Conservation (phyloP, 2,797 vertebrate genomes). For the Macroramphosus scolopax region DNA sequence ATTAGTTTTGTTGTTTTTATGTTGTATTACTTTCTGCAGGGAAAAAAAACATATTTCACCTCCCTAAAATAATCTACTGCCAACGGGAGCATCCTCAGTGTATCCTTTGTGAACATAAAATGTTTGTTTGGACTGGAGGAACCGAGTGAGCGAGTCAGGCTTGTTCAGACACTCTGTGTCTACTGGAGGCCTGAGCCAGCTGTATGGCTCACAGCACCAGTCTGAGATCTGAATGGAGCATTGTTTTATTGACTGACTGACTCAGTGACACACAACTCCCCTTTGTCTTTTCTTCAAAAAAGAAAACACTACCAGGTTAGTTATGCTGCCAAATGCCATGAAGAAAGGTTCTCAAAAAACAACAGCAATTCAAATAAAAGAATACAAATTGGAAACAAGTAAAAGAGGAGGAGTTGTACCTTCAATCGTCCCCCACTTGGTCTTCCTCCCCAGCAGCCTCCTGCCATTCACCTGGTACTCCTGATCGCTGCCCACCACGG, state of each 20-base stretch:
- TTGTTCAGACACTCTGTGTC: too few species aligned
- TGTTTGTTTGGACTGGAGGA: too few species aligned
- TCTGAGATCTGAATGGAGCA: slow-evolving; percentile 21
- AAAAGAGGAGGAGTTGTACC: slow-evolving; percentile 84
- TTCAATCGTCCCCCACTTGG: slow-evolving; percentile 98
- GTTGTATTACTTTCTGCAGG: not conserved
- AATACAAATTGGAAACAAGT: too few species aligned
- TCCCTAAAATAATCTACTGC: too few species aligned
- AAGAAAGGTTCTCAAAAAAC: too few species aligned
- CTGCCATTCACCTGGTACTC: slow-evolving; percentile 98
- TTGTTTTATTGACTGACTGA: slow-evolving; percentile 26
- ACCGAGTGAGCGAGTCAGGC: too few species aligned
- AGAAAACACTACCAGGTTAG: slow-evolving; percentile 3
- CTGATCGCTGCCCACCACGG: slow-evolving; percentile 96
- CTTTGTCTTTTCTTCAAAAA: slow-evolving; percentile 5
- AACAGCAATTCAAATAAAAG: too few species aligned
- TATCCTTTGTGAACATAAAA: slow-evolving; percentile 6
- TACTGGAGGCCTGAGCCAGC: too few species aligned
- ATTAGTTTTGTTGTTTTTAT: too few species aligned
- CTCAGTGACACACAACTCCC: not conserved
- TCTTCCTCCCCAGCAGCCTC: slow-evolving; percentile 94
- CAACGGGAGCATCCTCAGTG: slow-evolving; percentile 1
- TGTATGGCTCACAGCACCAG: slow-evolving; percentile 23
- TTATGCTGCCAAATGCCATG: not conserved
- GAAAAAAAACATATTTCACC: too few species aligned